Conservation (phyloP, 1,140 invertebrate genomes). For the Formica selysi region DNA sequence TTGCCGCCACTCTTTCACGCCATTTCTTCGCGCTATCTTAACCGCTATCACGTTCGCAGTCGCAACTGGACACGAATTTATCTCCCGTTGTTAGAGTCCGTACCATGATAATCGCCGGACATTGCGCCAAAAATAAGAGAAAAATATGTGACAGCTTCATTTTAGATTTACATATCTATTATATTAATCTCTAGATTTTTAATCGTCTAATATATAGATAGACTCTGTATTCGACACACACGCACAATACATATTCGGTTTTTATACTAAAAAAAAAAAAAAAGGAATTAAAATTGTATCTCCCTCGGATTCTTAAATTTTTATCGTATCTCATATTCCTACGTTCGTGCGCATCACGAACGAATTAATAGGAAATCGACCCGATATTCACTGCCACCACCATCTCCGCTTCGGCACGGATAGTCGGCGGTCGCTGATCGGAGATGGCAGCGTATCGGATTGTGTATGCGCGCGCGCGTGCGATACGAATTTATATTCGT, state of each 20-base stretch:
- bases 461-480: slow-evolving; percentile 50
- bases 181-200: not conserved
- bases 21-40: slow-evolving; percentile 26
- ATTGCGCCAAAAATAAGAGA: slow-evolving; percentile 1
- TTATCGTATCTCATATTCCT: slow-evolving; percentile 15
- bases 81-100: not conserved
- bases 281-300: not conserved
- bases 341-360: not conserved
- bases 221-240: too few relatives aligned
- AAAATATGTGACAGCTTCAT: not conserved
- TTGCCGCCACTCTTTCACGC: slow-evolving; percentile 41
- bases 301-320: not conserved
- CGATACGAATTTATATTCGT: slow-evolving; percentile 83
- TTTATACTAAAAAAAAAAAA: too few relatives aligned
- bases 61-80: slow-evolving; percentile 19
- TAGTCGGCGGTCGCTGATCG: slow-evolving; percentile 12
- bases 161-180: not conserved
- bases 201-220: not conserved
- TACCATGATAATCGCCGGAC: not conserved
- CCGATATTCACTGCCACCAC: slow-evolving; percentile 58
- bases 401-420: slow-evolving; percentile 11
- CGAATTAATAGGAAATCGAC: slow-evolving; percentile 65
- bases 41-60: slow-evolving; percentile 17
- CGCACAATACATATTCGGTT: too few relatives aligned
- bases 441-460: slow-evolving; percentile 61